Evolutionary conservation across 2,888 invertebrate genomes (phyloP).

Genomic region (Leptinotarsa haldemani): DNA sequence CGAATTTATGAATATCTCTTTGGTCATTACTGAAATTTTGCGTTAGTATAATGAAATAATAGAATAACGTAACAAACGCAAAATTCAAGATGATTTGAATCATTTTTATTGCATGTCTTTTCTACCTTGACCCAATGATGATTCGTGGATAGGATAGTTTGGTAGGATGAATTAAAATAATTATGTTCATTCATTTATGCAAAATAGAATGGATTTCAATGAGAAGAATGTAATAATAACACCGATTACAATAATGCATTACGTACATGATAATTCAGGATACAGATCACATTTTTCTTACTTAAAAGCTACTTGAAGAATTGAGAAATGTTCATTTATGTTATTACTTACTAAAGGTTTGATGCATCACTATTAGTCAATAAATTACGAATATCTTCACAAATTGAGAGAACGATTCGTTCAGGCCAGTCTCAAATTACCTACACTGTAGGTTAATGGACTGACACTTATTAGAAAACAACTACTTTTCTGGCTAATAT

Average conservation of each 20-base stretch:
- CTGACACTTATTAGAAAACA: too few species aligned
- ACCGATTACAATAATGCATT: not conserved
- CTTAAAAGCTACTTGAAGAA: not conserved
- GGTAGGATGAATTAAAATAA: not conserved
- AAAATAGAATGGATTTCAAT: not conserved
- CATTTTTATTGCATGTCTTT: not conserved
- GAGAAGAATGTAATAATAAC: not conserved
- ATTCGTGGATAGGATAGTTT: not conserved
- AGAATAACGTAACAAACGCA: not conserved
- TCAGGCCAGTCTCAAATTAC: too few species aligned
- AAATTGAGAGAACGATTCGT: too few species aligned
- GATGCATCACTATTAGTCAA: too few species aligned
- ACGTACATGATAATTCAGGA: not conserved
- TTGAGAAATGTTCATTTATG: too few species aligned
- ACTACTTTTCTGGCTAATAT: too few species aligned
- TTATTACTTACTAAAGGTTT: too few species aligned
- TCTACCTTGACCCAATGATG: not conserved
- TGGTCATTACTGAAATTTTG: too few species aligned
- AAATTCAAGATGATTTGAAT: not conserved
- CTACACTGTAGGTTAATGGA: too few species aligned
- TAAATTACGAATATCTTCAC: too few species aligned
- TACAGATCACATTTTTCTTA: not conserved
- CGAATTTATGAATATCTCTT: too few species aligned
- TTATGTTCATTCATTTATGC: not conserved
- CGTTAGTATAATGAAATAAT: too few species aligned